A percentile compares a stretch with the other conserved stretches of the same genome.
Conservation (phyloP, 2,888 invertebrate genomes). For the Macropis europaea region DNA sequence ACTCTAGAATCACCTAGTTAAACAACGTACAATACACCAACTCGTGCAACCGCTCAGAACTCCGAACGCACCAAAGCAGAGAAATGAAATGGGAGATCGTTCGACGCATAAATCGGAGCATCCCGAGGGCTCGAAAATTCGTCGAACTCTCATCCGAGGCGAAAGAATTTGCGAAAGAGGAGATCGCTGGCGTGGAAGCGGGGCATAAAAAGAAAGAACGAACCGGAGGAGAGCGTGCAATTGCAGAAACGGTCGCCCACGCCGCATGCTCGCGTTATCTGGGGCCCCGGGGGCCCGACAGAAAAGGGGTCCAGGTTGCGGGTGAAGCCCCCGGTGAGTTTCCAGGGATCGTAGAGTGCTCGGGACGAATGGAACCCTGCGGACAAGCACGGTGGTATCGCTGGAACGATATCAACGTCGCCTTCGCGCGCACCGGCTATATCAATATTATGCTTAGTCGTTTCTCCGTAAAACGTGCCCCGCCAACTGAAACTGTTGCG, state of each 20-base stretch:
- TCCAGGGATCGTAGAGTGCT: slow-evolving; percentile 50
- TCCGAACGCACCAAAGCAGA: too few relatives aligned
- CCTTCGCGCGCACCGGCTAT: slow-evolving; percentile 58
- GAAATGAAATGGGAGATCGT: too few relatives aligned
- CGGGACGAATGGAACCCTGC: slow-evolving; percentile 47
- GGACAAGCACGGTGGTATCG: slow-evolving; percentile 53
- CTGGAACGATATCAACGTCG: slow-evolving; percentile 63
- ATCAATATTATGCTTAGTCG: slow-evolving; percentile 74
- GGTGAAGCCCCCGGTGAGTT: slow-evolving; percentile 48
- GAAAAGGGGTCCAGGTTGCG: slow-evolving; percentile 41
- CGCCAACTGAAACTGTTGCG: slow-evolving; percentile 62
- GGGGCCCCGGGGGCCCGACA: slow-evolving; percentile 49
- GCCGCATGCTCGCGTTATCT: slow-evolving; percentile 69
- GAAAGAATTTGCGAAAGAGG: too few relatives aligned
- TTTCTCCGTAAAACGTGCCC: slow-evolving; percentile 68
- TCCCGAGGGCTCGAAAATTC: too few relatives aligned
- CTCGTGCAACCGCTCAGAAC: too few relatives aligned
- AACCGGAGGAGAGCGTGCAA: slow-evolving; percentile 61
- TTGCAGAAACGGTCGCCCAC: slow-evolving; percentile 75
- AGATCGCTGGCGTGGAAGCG: background rate
- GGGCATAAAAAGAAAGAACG: slow-evolving; percentile 25
- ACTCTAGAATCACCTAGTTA: too few relatives aligned
- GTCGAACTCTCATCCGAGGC: too few relatives aligned
- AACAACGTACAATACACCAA: too few relatives aligned
- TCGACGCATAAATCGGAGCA: too few relatives aligned